Evolutionary conservation across 2,888 invertebrate species (phyloP), one percentile per base, ranked within the genome.

Genomic region (Cosmopolites sordidus): DNA sequence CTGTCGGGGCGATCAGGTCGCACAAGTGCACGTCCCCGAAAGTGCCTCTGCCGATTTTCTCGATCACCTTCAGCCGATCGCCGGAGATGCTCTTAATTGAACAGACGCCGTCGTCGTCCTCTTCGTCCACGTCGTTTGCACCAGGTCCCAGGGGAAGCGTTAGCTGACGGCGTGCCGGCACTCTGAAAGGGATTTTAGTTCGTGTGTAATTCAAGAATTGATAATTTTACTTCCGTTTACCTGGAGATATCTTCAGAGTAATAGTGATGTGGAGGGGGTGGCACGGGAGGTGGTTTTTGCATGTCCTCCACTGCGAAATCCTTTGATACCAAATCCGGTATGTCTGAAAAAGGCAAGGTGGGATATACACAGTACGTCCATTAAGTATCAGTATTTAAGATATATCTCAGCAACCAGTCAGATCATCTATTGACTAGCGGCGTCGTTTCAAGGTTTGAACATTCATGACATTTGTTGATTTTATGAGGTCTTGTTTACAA

Each of bases 1-100:
- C 48, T 1, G 49, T 48, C 9, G 33, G 54, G 15, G 70, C 73
- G 63, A 78, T 76, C 66, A 82, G 78, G 71, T 83, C 83, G 71
- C 83, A 83, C 66, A 84, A 72, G 72, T 83, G 83, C 66, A 83
- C 77, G 76, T 89, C 87, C 62, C 89, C 87, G 71, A 86, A 89
- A 66, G 84, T 81, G 58, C 89, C 88, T 63, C 83, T 82, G 49
- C 89, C 89, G 51, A 90, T 77, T 69, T 85, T 87, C 73, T 88
- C 87, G 61, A 87, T 79, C 72, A 88, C 83, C 68, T 81, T 79
- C 62, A 90, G 79, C 67, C 83, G 82, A 66, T 87, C 84, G 61
- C 85, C 77, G 15, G 87, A 86, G 75, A 89, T 84, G 73, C 84
- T 83, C 53, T 73, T 70, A 50, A 80, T 71, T 65, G 75, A 73